Conservation (phyloP, 2,888 invertebrate genomes). For the Sclerodermus sp. region DNA sequence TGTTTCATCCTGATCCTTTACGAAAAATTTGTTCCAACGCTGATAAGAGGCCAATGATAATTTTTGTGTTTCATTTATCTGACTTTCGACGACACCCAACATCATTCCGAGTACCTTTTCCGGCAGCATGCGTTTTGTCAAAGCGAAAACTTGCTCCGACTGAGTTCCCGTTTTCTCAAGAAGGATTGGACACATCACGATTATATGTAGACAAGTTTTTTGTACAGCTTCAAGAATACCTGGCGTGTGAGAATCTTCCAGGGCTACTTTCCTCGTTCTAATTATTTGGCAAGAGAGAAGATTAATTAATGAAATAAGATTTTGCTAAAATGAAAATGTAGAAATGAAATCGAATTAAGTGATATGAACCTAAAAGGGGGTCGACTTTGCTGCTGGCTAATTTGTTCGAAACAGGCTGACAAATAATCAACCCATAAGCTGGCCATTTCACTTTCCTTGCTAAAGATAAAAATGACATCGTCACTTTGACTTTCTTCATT, state of each 20-base stretch:
- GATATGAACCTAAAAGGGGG: slow-evolving; percentile 73
- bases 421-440: slow-evolving; percentile 81
- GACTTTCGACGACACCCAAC: slow-evolving; percentile 75
- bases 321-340: too few species aligned
- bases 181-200: slow-evolving; percentile 78
- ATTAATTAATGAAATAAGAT: too few species aligned
- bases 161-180: slow-evolving; percentile 64
- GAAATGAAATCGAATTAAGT: too few species aligned
- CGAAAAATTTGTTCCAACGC: slow-evolving; percentile 79
- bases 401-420: slow-evolving; percentile 80
- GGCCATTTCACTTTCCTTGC: slow-evolving; percentile 77
- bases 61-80: slow-evolving; percentile 70
- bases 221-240: slow-evolving; percentile 63
- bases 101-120: slow-evolving; percentile 80
- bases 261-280: slow-evolving; percentile 75
- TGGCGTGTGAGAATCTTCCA: slow-evolving; percentile 67
- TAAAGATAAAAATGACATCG: slow-evolving; percentile 80
- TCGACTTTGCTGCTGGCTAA: slow-evolving; percentile 77
- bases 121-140: slow-evolving; percentile 66
- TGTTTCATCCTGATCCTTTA: slow-evolving; percentile 80
- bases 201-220: slow-evolving; percentile 75
- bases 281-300: too few species aligned
- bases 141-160: slow-evolving; percentile 60
- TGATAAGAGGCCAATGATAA: slow-evolving; percentile 72
- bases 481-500: slow-evolving; percentile 63